Conservation (phyloP, 2,113 vertebrate genomes). For the Amazona guildingii region DNA sequence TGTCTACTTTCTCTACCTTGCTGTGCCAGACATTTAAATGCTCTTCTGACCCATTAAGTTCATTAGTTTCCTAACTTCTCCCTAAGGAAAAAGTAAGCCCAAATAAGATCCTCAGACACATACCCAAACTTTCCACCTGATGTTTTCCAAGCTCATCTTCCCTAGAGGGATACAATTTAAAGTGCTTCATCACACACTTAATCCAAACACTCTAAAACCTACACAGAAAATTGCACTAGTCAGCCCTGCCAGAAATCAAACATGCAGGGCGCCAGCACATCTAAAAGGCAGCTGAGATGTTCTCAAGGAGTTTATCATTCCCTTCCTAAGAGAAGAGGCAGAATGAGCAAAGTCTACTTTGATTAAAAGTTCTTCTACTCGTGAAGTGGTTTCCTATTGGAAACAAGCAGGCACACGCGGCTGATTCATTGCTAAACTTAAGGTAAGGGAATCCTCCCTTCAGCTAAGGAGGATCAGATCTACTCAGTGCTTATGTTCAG, state of each 20-base stretch:
- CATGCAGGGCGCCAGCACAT: not conserved
- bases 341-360: not conserved
- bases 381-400: not conserved
- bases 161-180: not conserved
- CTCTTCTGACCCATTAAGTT: not conserved
- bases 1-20: fast-evolving
- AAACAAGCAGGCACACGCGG: not conserved
- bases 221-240: not conserved
- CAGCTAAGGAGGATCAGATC: not conserved
- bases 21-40: not conserved
- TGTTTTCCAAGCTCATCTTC: not conserved
- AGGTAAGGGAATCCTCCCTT: not conserved
- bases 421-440: not conserved
- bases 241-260: not conserved
- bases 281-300: not conserved
- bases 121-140: not conserved
- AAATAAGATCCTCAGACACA: not conserved
- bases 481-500: not conserved
- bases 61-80: conserved; percentile 30
- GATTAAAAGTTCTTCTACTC: conserved; percentile 1
- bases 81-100: not conserved
- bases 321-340: not conserved
- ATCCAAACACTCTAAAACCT: not conserved
- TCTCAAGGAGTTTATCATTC: not conserved
- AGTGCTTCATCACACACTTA: not conserved